phyloP scores from a whole-genome alignment of 2,113 vertebrate genomes.

The Cyprinodon brontotheroides region DNA sequence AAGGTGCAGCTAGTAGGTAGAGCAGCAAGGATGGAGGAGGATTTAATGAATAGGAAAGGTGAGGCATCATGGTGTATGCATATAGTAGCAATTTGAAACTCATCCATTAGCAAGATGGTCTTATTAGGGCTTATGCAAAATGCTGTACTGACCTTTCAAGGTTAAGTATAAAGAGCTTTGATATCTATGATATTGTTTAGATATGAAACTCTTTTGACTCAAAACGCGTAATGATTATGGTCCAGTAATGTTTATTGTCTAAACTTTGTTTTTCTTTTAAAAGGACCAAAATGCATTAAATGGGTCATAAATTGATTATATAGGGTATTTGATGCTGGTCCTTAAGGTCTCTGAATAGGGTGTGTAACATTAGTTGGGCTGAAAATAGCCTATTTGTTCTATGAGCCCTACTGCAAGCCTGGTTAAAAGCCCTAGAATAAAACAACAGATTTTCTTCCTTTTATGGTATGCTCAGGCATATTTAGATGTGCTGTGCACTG shows the following conservation, averaged over 20 bases:
- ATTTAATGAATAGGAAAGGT: constrained; percentile 13
- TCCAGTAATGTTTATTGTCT: background rate
- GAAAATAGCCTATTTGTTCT: no score
- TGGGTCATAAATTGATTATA: no score
- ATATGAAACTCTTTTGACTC: background rate
- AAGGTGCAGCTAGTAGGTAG: constrained; percentile 17
- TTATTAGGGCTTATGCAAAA: constrained; percentile 21
- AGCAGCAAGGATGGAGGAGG: constrained; percentile 1
- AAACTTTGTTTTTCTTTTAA: background rate
- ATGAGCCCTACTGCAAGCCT: no score
- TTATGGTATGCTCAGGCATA: no score
- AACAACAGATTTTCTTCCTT: no score
- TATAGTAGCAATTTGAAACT: background rate
- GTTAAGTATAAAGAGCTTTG: background rate
- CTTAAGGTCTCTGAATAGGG: no score
- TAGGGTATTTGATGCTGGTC: no score
- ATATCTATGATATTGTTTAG: background rate
- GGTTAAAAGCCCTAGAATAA: no score
- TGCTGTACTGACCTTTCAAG: background rate
- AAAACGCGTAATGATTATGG: background rate
- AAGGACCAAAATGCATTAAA: background rate
- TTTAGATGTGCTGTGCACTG: no score
- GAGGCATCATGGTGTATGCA: constrained; percentile 1
- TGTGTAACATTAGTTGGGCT: no score
- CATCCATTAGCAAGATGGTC: background rate